Percentiles rank a stretch among this genome's conserved stretches.
Evolutionary conservation across 1,140 invertebrate genomes (phyloP).

Genomic region (Arctopsyche grandis): DNA sequence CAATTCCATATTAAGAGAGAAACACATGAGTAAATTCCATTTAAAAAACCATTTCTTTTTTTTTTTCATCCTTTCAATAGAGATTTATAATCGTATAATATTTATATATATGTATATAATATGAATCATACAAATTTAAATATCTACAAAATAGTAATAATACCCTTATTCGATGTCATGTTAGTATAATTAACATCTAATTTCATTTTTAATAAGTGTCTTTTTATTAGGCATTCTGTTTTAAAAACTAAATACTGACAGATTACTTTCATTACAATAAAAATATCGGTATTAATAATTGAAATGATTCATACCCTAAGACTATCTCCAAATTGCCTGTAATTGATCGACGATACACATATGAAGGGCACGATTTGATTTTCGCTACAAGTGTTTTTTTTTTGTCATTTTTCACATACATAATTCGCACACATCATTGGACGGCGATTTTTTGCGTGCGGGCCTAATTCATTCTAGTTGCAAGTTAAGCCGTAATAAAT

Average conservation of each 20-base stretch:
- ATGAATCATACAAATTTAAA: conserved; percentile 4
- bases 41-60: too few relatives aligned
- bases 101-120: background rate
- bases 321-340: background rate
- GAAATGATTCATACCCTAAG: background rate
- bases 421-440: too few relatives aligned
- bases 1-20: background rate
- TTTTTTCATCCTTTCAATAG: background rate
- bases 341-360: background rate
- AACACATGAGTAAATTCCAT: background rate
- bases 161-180: conserved; percentile 26
- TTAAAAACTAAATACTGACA: background rate
- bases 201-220: too few relatives aligned
- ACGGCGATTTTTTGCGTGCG: too few relatives aligned
- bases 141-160: conserved; percentile 12
- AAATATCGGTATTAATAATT: background rate
- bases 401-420: too few relatives aligned
- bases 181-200: conserved; percentile 6
- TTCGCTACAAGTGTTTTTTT: too few relatives aligned
- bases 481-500: too few relatives aligned
- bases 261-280: background rate
- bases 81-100: background rate
- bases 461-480: too few relatives aligned
- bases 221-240: background rate
- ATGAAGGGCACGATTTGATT: too few relatives aligned